These are phyloP conservation scores for Drosophila mayaguana DNA, from an alignment of 2,888 invertebrate genomes.

Conservation along the genomic window DNA sequence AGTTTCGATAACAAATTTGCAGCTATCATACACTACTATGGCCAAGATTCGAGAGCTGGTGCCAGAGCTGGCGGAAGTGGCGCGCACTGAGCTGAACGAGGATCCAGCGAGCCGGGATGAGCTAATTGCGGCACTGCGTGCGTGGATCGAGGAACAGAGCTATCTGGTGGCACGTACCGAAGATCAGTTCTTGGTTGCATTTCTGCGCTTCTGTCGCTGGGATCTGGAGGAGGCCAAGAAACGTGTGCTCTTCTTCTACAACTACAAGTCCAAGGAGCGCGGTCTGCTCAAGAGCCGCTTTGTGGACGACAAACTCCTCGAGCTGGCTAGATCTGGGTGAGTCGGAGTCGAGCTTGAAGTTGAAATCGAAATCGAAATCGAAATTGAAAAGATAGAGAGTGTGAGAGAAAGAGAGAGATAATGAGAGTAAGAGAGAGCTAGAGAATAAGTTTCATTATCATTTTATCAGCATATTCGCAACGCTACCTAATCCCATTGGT, in stretches of 20 bases:
- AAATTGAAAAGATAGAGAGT: no score
- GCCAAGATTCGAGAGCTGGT: conserved; percentile 76
- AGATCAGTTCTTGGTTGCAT: conserved; percentile 86
- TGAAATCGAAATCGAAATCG: background rate
- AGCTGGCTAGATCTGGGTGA: conserved; percentile 79
- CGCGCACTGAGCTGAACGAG: conserved; percentile 85
- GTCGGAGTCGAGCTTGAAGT: conserved; percentile 34
- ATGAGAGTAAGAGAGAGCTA: background rate
- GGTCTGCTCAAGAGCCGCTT: conserved; percentile 86
- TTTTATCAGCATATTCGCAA: conserved; percentile 72
- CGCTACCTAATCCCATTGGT: conserved; percentile 81
- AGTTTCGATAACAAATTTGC: conserved; percentile 44
- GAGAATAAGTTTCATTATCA: background rate
- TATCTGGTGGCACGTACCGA: conserved; percentile 85
- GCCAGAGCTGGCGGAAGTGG: conserved; percentile 82
- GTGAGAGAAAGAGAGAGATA: no score
- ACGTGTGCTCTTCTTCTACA: conserved; percentile 87
- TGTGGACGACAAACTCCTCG: conserved; percentile 78
- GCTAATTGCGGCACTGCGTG: conserved; percentile 85
- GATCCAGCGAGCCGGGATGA: conserved; percentile 82
- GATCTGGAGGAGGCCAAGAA: conserved; percentile 86
- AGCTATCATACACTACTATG: conserved; percentile 57
- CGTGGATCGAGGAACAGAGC: conserved; percentile 86
- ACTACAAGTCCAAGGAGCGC: conserved; percentile 80
- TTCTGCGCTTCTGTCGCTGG: conserved; percentile 86